phyloP scores from a whole-genome alignment of 2,888 invertebrate species.

The Galerucella pusilla region DNA sequence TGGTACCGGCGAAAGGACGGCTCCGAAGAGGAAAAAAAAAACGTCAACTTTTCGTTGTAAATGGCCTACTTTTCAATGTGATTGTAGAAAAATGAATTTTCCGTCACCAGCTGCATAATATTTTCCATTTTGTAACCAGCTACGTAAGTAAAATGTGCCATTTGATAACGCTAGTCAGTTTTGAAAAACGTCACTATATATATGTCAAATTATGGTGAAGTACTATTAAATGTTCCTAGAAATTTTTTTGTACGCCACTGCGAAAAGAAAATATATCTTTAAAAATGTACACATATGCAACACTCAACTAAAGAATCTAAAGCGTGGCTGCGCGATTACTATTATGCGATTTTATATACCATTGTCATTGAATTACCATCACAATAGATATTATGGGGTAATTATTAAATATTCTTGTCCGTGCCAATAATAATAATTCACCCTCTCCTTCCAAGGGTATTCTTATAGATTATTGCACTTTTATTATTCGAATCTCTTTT shows the following conservation, averaged over 20 bases:
- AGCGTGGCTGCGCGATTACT: conserved; percentile 45
- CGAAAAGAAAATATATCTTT: conserved; percentile 34
- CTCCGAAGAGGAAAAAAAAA: no score
- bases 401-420: conserved; percentile 61
- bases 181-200: no score
- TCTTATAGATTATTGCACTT: conserved; percentile 56
- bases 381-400: conserved; percentile 63
- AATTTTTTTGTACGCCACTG: conserved; percentile 14
- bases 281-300: conserved; percentile 41
- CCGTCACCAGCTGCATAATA: no score
- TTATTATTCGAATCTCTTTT: conserved; percentile 55
- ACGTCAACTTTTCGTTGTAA: no score
- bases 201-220: no score
- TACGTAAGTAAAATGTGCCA: no score
- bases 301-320: conserved; percentile 41
- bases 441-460: conserved; percentile 49
- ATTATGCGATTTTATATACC: conserved; percentile 37
- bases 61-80: no score
- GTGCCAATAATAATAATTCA: conserved; percentile 58
- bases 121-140: no score
- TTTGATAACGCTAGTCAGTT: no score
- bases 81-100: no score
- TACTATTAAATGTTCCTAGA: no score
- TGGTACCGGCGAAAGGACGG: no score
- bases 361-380: conserved; percentile 57